Evolutionary conservation across 2,113 vertebrate genomes (phyloP).

Genomic region (Carettochelys insculpta): DNA sequence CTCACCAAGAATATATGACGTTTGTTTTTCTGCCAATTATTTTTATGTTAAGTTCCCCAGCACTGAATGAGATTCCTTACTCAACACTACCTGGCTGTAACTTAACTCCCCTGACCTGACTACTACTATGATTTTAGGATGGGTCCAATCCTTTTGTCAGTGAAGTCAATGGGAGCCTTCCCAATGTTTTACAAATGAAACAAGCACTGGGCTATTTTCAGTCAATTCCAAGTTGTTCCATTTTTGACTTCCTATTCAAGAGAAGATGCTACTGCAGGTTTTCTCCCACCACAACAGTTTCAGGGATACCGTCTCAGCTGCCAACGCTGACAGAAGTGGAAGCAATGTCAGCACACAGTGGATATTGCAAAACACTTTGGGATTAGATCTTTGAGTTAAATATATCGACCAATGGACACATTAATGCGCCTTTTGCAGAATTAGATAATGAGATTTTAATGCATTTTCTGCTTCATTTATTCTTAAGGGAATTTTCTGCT

Average conservation of each 20-base stretch:
- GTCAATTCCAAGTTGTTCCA: neutral
- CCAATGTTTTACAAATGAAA: neutral
- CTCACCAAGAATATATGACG: neutral
- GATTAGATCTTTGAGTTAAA: neutral
- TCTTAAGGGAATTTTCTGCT: neutral
- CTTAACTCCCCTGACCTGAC: neutral
- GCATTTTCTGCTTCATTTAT: neutral
- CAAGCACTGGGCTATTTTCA: neutral
- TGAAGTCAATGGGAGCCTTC: conserved; percentile 5
- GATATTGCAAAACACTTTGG: neutral
- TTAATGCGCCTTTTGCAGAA: neutral
- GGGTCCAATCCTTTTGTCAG: neutral
- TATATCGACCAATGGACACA: neutral
- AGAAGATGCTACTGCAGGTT: neutral
- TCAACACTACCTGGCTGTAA: neutral
- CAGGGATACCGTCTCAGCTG: neutral
- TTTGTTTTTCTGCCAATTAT: neutral
- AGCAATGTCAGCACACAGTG: neutral
- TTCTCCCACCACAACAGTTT: neutral
- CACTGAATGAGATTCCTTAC: neutral
- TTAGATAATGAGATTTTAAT: neutral
- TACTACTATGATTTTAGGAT: conserved; percentile 14
- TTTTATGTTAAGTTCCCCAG: neutral
- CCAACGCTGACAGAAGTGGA: neutral
- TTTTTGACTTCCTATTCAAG: neutral